Percentiles rank a stretch among this genome's conserved stretches.
These are phyloP conservation scores for Agrypnus murinus DNA, from an alignment of 2,888 invertebrate genomes.

Conservation along the genomic window DNA sequence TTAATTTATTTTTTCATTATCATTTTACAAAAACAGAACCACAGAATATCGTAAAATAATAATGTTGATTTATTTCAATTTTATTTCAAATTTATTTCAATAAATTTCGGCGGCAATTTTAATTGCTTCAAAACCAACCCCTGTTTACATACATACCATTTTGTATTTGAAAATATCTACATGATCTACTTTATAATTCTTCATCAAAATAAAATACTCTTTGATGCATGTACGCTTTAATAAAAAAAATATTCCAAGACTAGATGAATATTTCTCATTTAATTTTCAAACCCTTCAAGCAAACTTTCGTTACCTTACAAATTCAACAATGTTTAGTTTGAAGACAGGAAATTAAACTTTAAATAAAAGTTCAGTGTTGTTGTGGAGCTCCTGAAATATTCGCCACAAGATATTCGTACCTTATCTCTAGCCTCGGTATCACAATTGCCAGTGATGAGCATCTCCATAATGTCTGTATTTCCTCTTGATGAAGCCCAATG, in stretches of 20 bases:
- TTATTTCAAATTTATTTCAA: too few relatives aligned
- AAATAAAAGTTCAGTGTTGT: not conserved
- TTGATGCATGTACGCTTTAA: not conserved
- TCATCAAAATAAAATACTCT: not conserved
- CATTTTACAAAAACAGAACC: too few relatives aligned
- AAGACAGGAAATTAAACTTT: slow-evolving; percentile 9
- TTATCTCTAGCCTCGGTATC: slow-evolving; percentile 84
- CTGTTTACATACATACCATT: too few relatives aligned
- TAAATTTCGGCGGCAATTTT: too few relatives aligned
- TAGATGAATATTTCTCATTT: slow-evolving; percentile 4
- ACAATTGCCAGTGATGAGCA: slow-evolving; percentile 82
- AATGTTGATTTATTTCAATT: too few relatives aligned
- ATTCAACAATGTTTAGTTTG: not conserved
- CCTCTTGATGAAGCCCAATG: slow-evolving; percentile 85
- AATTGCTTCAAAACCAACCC: too few relatives aligned
- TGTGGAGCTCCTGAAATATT: not conserved
- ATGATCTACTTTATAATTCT: not conserved
- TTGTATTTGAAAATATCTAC: too few relatives aligned
- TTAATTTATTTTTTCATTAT: too few relatives aligned
- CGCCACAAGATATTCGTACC: slow-evolving; percentile 70
- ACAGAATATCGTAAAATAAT: too few relatives aligned
- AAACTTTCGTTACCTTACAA: slow-evolving; percentile 5
- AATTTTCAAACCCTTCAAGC: not conserved
- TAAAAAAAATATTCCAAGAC: not conserved
- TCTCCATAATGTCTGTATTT: slow-evolving; percentile 81